A percentile compares a stretch with the other conserved stretches of the same genome.
phyloP scores from a whole-genome alignment of 2,888 invertebrate genomes.

The Matsumyia berberina region DNA sequence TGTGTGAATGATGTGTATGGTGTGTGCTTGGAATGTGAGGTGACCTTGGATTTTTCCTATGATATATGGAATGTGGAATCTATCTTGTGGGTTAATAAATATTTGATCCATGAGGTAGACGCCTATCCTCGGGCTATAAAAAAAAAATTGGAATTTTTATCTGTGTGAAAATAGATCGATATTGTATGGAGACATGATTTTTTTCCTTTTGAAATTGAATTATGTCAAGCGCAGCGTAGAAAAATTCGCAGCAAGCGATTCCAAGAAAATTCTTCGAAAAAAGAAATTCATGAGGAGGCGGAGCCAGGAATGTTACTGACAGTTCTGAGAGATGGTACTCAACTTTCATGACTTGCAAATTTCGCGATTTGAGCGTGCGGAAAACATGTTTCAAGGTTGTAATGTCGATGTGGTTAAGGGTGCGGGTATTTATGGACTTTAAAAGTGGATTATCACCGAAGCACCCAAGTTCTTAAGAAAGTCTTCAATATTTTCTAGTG shows the following conservation, averaged over 20 bases:
- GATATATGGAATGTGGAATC: conserved; percentile 63
- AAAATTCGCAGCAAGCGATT: conserved; percentile 50
- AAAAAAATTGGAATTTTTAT: conserved; percentile 61
- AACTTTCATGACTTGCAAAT: conserved; percentile 63
- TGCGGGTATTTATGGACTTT: conserved; percentile 37
- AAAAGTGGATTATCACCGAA: conserved; percentile 14
- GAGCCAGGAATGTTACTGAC: conserved; percentile 49
- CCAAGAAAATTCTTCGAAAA: conserved; percentile 5
- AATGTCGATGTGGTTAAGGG: conserved; percentile 35
- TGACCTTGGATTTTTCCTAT: conserved; percentile 60
- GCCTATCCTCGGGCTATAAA: conserved; percentile 51
- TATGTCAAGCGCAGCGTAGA: conserved; percentile 62
- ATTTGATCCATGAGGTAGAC: conserved; percentile 65
- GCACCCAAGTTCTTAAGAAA: not conserved
- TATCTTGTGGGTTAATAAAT: conserved; percentile 71
- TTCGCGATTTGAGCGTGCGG: conserved; percentile 38
- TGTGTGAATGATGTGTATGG: not conserved
- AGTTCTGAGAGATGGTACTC: conserved; percentile 52
- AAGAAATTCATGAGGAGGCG: conserved; percentile 15
- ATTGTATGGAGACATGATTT: conserved; percentile 42
- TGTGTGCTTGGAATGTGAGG: conserved; percentile 14
- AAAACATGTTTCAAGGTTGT: conserved; percentile 51
- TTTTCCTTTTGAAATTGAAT: conserved; percentile 62
- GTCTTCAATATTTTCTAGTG: conserved; percentile 43
- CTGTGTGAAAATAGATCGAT: conserved; percentile 65